phyloP scores from a whole-genome alignment of 2,797 vertebrate species.

The Lerista edwardsae region DNA sequence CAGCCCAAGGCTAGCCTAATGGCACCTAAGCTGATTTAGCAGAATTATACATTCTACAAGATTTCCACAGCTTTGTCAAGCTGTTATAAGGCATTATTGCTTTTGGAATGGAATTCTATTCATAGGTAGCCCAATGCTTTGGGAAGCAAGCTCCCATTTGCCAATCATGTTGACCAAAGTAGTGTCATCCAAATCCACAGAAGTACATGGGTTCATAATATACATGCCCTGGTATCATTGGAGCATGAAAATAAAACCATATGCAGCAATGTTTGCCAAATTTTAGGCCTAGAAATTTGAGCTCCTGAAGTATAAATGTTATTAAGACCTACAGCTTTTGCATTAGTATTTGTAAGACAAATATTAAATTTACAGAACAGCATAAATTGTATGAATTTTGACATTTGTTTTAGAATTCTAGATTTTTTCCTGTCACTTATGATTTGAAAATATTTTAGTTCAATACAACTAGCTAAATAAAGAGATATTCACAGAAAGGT shows the following conservation, averaged over 20 bases:
- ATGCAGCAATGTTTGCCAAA: not conserved
- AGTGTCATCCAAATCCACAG: not conserved
- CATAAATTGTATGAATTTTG: not conserved
- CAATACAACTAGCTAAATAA: not conserved
- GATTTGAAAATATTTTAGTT: not conserved
- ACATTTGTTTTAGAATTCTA: not conserved
- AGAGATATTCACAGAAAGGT: not conserved
- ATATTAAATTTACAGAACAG: not conserved
- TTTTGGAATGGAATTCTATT: not conserved
- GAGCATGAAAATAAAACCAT: not conserved
- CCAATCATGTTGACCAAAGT: not conserved
- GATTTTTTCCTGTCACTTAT: not conserved
- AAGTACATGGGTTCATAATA: not conserved
- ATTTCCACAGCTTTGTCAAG: not conserved
- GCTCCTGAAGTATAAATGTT: not conserved
- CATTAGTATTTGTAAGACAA: not conserved
- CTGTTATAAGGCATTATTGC: not conserved
- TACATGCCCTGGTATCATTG: not conserved
- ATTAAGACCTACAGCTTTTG: not conserved
- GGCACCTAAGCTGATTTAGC: not conserved
- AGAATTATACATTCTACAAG: constrained; percentile 5
- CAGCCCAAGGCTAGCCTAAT: not conserved
- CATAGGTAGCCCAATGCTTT: not conserved
- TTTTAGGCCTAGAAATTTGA: not conserved
- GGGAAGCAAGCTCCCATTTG: not conserved